Evolutionary conservation across 2,888 invertebrate genomes (phyloP), one percentile per base, ranked within the genome.

Genomic region (Eilema sororculum): DNA sequence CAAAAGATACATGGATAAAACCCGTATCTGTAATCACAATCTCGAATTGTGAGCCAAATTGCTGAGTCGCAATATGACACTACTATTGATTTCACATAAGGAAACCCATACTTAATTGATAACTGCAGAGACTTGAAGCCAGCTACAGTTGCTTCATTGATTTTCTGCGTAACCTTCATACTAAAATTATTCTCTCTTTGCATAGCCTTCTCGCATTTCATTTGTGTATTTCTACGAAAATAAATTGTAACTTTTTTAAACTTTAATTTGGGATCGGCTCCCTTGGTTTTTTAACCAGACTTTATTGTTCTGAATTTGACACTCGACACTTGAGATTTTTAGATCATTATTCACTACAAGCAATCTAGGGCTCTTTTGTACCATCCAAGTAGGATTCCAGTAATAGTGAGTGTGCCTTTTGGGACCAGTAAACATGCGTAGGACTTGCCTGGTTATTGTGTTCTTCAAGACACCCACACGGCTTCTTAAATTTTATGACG

Each of bases 31-130:
- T 41, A 61, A 61, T 61, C 25, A 28, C 28, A 22, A 22, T 28
- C 13, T 63, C 30, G 30, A 46, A 59, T 24, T 30, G 65, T 33
- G 24, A 57, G 37, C 3, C 20, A n/a, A 69, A 60, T 10, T 25
- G 30, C 24, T 24, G 37, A 52, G 67, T 25, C 71, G 62, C 63
- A 25, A 37, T 60, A 69, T 61, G 41, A 68, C 56, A 41, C 12
- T 24, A 56, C 5, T 64, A 73, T 77, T 73, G 56, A 71, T 74
- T 71, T 71, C 59, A 2, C 46, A 64, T n/a, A 13, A 52, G n/a
- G 4, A 41, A 41, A 9, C 9, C 24, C 16, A 10, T 24, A n/a
- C n/a, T n/a, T n/a, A 20, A 46, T 37, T 57, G 24, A 67, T 52
- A 52, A 52, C 52, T 52, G 52, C 52, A 52, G 52, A 52, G 52